Conservation (phyloP, 64 coral and sea anemone species). For the Montipora sp. region DNA sequence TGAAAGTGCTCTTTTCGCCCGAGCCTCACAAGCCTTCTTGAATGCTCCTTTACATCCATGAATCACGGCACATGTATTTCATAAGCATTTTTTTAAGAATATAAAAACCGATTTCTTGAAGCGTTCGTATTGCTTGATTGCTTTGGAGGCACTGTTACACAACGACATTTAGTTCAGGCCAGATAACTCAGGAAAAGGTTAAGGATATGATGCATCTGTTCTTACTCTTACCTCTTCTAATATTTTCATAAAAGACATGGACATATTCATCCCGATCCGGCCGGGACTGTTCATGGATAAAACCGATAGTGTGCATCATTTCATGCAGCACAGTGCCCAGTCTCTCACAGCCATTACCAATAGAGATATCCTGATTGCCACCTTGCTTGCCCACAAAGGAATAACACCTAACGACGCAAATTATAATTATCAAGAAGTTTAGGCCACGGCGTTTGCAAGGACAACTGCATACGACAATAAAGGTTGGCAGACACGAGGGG, state of each 20-base stretch:
- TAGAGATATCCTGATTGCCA: conserved; percentile 78
- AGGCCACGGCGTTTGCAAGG: no score
- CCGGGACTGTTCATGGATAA: conserved; percentile 89
- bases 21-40: no score
- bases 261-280: conserved; percentile 85
- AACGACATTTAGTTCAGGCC: no score
- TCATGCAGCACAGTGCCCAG: conserved; percentile 85
- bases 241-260: conserved; percentile 61
- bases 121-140: no score
- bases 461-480: no score
- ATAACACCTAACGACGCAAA: conserved; percentile 78
- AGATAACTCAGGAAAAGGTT: neutral
- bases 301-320: conserved; percentile 90
- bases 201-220: neutral
- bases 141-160: no score
- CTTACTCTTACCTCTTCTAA: conserved; percentile 77
- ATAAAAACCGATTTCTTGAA: no score
- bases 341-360: conserved; percentile 85
- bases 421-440: neutral
- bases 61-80: no score
- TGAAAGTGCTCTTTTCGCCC: no score
- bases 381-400: conserved; percentile 80
- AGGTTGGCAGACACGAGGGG: no score
- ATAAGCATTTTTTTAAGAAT: no score
- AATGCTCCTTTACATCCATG: no score